phyloP scores from a whole-genome alignment of 2,113 vertebrate genomes.

The Aldabrachelys gigantea region DNA sequence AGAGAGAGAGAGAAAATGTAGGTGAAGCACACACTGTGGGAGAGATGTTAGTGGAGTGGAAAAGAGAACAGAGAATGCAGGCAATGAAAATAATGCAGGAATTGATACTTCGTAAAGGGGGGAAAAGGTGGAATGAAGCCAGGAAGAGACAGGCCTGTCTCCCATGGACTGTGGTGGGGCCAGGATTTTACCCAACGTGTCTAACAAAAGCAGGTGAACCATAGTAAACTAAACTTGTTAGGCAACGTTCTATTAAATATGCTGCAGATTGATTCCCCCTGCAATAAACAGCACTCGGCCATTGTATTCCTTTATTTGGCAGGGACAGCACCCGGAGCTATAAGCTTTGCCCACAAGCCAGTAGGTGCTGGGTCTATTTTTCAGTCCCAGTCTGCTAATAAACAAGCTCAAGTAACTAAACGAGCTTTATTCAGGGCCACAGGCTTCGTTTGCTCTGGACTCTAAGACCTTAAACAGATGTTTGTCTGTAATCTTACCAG shows the following conservation, averaged over 20 bases:
- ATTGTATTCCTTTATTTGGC: neutral
- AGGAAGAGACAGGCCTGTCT: neutral
- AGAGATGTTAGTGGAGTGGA: neutral
- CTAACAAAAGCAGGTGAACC: neutral
- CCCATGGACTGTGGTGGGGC: neutral
- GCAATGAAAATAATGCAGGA: neutral
- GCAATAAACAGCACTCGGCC: neutral
- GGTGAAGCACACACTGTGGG: neutral
- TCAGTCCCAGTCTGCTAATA: neutral
- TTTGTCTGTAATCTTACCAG: neutral
- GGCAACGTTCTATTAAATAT: rapidly evolving
- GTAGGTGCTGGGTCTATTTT: neutral
- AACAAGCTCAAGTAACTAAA: neutral
- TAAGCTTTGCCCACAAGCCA: neutral
- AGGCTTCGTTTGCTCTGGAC: neutral
- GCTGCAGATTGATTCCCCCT: neutral
- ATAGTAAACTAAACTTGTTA: rapidly evolving
- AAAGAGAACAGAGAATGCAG: neutral
- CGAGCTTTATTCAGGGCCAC: rapidly evolving
- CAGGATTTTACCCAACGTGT: neutral
- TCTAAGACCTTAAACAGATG: neutral
- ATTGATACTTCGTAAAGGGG: neutral
- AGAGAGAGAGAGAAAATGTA: neutral
- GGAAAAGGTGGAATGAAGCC: neutral
- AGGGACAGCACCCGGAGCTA: rapidly evolving